Conservation (phyloP, 2,888 invertebrate genomes). For the Aspidapion aeneum region DNA sequence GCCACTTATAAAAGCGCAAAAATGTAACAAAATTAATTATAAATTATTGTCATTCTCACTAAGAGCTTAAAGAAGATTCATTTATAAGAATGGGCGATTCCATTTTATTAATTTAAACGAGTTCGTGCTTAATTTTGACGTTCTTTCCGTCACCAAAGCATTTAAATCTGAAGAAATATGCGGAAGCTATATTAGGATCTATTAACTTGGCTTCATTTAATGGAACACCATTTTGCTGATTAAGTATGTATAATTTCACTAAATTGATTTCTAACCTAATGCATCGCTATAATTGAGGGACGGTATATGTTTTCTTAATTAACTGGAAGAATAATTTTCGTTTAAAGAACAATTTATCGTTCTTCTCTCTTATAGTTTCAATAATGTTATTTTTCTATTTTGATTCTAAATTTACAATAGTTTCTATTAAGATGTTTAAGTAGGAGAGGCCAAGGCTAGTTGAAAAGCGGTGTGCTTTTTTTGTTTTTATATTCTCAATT, state of each 20-base stretch:
- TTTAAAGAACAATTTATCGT: not conserved
- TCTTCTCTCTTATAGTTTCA: not conserved
- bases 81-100: not conserved
- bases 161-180: not conserved
- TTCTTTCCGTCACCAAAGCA: not conserved
- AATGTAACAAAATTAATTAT: slow-evolving; percentile 1
- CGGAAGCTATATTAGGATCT: slow-evolving; percentile 23
- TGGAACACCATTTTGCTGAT: slow-evolving; percentile 6
- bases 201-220: slow-evolving; percentile 27
- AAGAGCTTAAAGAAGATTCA: slow-evolving; percentile 1
- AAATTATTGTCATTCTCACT: slow-evolving; percentile 5
- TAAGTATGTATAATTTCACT: not conserved
- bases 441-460: no score
- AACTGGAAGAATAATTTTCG: not conserved
- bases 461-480: no score
- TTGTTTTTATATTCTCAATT: no score
- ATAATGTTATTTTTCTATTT: no score
- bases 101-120: not conserved
- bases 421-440: no score
- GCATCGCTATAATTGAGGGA: not conserved
- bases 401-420: no score
- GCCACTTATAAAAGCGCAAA: slow-evolving; percentile 3
- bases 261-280: not conserved
- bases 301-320: not conserved
- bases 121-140: no score